Percentiles rank a stretch among this genome's conserved stretches.
Conservation (phyloP, 1,140 invertebrate species). For the Amphibalanus amphitrite region DNA sequence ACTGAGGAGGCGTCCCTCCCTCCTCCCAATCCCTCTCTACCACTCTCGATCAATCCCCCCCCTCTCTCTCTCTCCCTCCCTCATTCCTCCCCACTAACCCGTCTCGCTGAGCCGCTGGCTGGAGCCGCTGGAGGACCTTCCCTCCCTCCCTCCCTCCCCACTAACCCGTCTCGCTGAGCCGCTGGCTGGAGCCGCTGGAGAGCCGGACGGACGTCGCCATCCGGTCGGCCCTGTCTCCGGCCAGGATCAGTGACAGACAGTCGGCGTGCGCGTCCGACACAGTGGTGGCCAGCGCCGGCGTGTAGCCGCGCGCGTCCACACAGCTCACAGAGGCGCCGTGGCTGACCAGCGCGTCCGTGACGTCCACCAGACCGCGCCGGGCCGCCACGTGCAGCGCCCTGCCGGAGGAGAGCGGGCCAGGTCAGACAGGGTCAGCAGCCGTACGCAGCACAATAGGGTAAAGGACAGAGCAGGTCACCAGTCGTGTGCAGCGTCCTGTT, state of each 20-base stretch:
- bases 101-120: not conserved
- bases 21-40: no score
- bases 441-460: no score
- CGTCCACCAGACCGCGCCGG: slow-evolving; percentile 6
- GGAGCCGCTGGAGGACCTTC: no score
- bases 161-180: not conserved
- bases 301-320: slow-evolving; percentile 8
- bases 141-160: no score
- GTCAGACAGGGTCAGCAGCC: not conserved
- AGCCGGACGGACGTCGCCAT: not conserved
- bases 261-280: not conserved
- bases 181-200: not conserved
- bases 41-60: no score
- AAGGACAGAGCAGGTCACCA: no score
- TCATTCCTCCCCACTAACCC: not conserved
- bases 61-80: no score
- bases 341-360: not conserved
- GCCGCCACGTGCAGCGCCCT: slow-evolving; percentile 8
- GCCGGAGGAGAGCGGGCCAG: not conserved
- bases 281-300: slow-evolving; percentile 3
- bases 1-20: no score
- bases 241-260: not conserved
- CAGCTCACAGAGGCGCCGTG: slow-evolving; percentile 4
- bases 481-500: no score
- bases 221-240: no score